phyloP scores from a whole-genome alignment of 2,113 vertebrate genomes.

The Gila orcuttii region DNA sequence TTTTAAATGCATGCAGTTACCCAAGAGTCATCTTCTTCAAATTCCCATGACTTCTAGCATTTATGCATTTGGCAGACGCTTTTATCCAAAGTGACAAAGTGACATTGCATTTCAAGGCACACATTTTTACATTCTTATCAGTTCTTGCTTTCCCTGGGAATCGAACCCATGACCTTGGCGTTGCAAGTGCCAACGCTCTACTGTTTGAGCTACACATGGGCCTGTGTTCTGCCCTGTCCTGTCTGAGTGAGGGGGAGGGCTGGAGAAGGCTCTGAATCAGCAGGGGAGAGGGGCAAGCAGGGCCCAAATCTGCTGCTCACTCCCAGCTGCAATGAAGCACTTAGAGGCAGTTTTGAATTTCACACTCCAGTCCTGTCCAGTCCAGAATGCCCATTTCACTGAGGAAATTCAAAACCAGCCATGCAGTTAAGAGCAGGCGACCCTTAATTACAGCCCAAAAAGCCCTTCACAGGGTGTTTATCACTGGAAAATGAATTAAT shows the following conservation, averaged over 20 bases:
- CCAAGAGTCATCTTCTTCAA: too few species aligned
- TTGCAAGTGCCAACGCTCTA: too few species aligned
- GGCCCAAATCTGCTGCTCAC: constrained; percentile 16
- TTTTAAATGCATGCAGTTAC: too few species aligned
- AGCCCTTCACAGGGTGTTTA: constrained; percentile 58
- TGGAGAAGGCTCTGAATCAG: constrained; percentile 12
- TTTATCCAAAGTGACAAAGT: too few species aligned
- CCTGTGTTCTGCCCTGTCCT: background rate
- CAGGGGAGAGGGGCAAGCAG: constrained; percentile 18
- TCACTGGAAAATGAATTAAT: constrained; percentile 57
- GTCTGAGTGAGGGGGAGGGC: constrained; percentile 1
- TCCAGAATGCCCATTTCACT: constrained; percentile 56
- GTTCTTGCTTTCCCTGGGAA: too few species aligned
- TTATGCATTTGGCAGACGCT: too few species aligned
- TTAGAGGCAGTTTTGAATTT: constrained; percentile 59
- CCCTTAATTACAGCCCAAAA: constrained; percentile 64
- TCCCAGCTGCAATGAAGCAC: constrained; percentile 18
- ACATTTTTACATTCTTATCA: too few species aligned
- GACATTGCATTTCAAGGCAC: too few species aligned
- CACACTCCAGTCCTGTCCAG: constrained; percentile 32
- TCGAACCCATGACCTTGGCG: too few species aligned
- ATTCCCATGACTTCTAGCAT: too few species aligned
- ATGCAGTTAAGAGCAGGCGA: constrained; percentile 46
- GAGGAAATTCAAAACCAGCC: constrained; percentile 56
- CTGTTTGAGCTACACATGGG: background rate